Percentiles rank a stretch among this genome's conserved stretches.
These are phyloP conservation scores for Burhinus bistriatus DNA, from an alignment of 2,113 vertebrate species.

Conservation along the genomic window DNA sequence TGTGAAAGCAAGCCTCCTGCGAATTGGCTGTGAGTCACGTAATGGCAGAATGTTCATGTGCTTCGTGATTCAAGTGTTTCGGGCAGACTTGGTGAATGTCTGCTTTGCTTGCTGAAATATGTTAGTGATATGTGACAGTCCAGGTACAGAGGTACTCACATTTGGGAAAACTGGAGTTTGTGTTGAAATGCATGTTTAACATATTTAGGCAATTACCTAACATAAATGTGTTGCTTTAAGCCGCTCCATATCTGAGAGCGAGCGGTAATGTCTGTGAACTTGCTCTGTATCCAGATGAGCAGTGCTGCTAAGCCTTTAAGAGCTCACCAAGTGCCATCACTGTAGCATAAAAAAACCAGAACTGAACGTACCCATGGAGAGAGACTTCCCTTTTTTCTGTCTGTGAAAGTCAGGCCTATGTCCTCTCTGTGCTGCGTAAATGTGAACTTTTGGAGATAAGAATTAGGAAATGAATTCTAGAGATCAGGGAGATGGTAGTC, in stretches of 20 bases:
- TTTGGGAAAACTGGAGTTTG: background rate
- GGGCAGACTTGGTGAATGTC: fast-evolving
- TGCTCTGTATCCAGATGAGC: background rate
- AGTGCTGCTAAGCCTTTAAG: background rate
- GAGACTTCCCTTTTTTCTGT: background rate
- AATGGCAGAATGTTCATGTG: background rate
- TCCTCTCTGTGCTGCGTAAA: background rate
- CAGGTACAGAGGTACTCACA: background rate
- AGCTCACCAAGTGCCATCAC: background rate
- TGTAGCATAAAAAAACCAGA: background rate
- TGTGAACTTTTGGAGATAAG: background rate
- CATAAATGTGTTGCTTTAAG: background rate
- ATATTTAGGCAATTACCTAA: background rate
- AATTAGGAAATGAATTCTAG: background rate
- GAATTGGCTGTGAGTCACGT: background rate
- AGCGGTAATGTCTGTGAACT: background rate
- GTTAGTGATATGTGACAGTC: background rate
- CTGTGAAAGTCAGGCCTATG: background rate
- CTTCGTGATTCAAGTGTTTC: background rate
- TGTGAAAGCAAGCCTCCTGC: background rate
- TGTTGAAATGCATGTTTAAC: background rate
- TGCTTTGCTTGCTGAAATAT: background rate
- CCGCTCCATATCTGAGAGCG: background rate
- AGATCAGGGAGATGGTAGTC: background rate
- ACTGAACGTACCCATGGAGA: background rate